phyloP scores from a whole-genome alignment of 2,888 invertebrate species.

The Yponomeuta malinellus region DNA sequence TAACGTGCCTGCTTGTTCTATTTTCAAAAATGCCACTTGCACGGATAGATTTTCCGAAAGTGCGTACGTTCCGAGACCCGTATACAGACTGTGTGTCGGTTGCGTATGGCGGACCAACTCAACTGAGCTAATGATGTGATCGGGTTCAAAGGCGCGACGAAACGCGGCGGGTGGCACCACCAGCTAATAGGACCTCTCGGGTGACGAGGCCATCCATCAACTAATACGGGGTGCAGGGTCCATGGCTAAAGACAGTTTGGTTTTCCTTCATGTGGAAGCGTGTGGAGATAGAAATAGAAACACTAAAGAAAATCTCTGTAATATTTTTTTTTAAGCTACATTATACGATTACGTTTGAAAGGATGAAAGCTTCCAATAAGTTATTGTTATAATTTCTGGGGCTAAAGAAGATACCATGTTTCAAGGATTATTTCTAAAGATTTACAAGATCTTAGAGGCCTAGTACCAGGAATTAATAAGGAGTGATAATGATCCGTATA shows the following conservation, averaged over 20 bases:
- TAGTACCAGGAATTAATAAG: no score
- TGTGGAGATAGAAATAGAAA: background rate
- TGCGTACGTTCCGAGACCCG: constrained; percentile 45
- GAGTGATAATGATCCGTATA: no score
- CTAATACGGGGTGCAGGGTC: background rate
- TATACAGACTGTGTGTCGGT: constrained; percentile 57
- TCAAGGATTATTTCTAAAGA: no score
- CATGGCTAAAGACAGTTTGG: background rate
- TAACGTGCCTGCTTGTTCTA: background rate
- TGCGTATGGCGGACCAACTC: constrained; percentile 53
- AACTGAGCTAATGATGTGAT: constrained; percentile 68
- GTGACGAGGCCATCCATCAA: background rate
- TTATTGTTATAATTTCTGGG: no score
- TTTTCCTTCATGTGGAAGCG: background rate
- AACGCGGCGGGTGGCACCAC: constrained; percentile 51
- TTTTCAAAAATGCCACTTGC: background rate
- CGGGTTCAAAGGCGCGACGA: constrained; percentile 64
- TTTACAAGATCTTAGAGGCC: no score
- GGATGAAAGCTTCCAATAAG: no score
- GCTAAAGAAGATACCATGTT: no score
- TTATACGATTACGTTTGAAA: no score
- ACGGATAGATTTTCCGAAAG: background rate
- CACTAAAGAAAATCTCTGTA: background rate
- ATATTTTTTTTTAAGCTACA: no score
- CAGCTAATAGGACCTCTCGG: constrained; percentile 31